Percentiles rank a stretch among this genome's conserved stretches.
Evolutionary conservation across 2,113 vertebrate species (phyloP).

Genomic region (Geococcyx californianus): DNA sequence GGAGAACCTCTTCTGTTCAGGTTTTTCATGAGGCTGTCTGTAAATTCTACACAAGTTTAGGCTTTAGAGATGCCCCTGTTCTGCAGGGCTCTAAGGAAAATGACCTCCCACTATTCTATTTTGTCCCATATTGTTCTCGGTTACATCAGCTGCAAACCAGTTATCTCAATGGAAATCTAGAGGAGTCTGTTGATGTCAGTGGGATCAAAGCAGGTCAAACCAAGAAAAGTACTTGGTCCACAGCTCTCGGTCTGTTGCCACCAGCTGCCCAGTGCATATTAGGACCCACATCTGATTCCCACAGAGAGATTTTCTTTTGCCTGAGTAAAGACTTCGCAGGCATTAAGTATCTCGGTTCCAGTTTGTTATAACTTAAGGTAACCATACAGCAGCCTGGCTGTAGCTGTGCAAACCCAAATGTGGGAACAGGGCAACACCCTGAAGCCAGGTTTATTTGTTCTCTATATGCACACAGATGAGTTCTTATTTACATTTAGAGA

Average conservation of each 20-base stretch:
- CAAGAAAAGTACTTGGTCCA: slow-evolving; percentile 13
- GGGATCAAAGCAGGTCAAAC: slow-evolving; percentile 33
- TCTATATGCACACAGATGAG: neutral
- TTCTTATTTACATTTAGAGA: neutral
- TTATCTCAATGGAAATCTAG: slow-evolving; percentile 24
- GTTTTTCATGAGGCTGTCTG: neutral
- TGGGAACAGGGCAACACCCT: neutral
- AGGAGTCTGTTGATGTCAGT: neutral
- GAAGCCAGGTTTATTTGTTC: neutral
- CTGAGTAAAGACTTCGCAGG: neutral
- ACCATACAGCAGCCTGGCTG: neutral
- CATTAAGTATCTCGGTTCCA: neutral
- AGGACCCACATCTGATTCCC: neutral
- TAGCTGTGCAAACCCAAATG: neutral
- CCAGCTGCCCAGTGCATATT: neutral
- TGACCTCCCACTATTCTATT: neutral
- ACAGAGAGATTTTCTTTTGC: neutral
- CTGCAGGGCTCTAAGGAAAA: neutral
- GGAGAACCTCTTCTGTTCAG: neutral
- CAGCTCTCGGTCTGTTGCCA: neutral
- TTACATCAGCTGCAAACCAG: neutral
- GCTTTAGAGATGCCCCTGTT: neutral
- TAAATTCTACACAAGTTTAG: neutral
- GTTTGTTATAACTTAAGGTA: neutral
- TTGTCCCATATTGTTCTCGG: neutral